A percentile compares a stretch with the other conserved stretches of the same genome.
phyloP scores from a whole-genome alignment of 2,888 invertebrate species.

The Melangyna quadrimaculata region DNA sequence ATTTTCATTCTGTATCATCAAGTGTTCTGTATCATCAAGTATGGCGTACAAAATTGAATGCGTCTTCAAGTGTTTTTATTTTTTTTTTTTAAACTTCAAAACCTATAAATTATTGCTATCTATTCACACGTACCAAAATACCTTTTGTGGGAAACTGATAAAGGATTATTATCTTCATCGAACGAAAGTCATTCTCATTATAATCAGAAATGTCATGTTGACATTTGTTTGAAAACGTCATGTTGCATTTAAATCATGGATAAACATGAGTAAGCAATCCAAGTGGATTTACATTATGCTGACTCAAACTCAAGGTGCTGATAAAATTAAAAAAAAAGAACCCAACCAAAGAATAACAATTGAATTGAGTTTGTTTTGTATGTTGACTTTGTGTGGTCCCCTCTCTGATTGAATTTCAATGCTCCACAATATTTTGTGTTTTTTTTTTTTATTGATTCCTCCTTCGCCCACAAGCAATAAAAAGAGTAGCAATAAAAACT shows the following conservation, averaged over 20 bases:
- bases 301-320: slow-evolving; percentile 38
- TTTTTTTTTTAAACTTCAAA: not conserved
- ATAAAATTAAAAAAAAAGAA: slow-evolving; percentile 6
- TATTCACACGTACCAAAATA: not conserved
- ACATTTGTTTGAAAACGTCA: slow-evolving; percentile 46
- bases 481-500: not conserved
- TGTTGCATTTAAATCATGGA: slow-evolving; percentile 19
- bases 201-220: slow-evolving; percentile 34
- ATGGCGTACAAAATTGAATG: not conserved
- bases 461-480: slow-evolving; percentile 11
- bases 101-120: not conserved
- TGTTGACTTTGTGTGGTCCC: slow-evolving; percentile 23
- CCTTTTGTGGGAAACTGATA: not conserved
- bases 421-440: not conserved
- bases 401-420: not conserved
- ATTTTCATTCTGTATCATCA: slow-evolving; percentile 8
- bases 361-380: not conserved
- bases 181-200: not conserved
- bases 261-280: slow-evolving; percentile 14
- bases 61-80: not conserved
- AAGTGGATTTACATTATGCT: slow-evolving; percentile 35
- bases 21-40: slow-evolving; percentile 16
- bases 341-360: not conserved
- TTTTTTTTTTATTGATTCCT: not conserved
- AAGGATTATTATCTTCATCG: not conserved